Conservation (phyloP, 2,797 vertebrate species). For the Discoglossus pictus region DNA sequence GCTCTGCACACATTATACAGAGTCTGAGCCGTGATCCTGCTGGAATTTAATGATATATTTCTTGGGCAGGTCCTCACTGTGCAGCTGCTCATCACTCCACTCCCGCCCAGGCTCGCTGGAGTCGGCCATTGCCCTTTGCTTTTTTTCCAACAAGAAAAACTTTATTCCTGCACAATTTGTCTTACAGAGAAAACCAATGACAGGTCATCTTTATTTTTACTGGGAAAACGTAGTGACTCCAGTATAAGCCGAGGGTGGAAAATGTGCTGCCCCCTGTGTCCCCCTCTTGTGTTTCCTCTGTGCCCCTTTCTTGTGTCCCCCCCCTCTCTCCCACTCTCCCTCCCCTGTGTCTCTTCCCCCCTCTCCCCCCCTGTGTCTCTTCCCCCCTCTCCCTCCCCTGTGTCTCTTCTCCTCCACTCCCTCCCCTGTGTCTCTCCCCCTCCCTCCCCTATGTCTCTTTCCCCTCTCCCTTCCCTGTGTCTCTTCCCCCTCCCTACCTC, state of each 20-base stretch:
- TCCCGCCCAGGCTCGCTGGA: slow-evolving; percentile 71
- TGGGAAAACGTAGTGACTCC: too few relatives aligned
- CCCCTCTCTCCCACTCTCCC: background rate
- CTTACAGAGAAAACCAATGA: too few relatives aligned
- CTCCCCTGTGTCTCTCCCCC: background rate
- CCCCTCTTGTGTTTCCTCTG: background rate
- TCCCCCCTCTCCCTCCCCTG: background rate
- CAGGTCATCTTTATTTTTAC: too few relatives aligned
- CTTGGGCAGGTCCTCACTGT: slow-evolving; percentile 88
- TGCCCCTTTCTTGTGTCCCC: background rate
- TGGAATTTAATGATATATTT: slow-evolving; percentile 93
- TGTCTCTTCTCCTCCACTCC: background rate
- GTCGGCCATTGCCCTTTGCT: slow-evolving; percentile 71
- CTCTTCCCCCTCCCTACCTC: background rate
- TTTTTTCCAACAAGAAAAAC: slow-evolving; percentile 34
- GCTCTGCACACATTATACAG: too few relatives aligned
- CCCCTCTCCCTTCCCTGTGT: background rate
- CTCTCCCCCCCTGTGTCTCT: background rate
- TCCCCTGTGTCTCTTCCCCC: background rate
- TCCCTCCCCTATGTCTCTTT: background rate
- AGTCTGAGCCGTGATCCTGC: slow-evolving; percentile 85
- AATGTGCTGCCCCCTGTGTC: too few relatives aligned
- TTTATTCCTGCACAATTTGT: too few relatives aligned
- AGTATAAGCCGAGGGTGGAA: too few relatives aligned
- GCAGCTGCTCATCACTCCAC: slow-evolving; percentile 89